These are phyloP conservation scores for Zaprionus lineosus DNA, from an alignment of 2,888 invertebrate genomes.

Conservation along the genomic window DNA sequence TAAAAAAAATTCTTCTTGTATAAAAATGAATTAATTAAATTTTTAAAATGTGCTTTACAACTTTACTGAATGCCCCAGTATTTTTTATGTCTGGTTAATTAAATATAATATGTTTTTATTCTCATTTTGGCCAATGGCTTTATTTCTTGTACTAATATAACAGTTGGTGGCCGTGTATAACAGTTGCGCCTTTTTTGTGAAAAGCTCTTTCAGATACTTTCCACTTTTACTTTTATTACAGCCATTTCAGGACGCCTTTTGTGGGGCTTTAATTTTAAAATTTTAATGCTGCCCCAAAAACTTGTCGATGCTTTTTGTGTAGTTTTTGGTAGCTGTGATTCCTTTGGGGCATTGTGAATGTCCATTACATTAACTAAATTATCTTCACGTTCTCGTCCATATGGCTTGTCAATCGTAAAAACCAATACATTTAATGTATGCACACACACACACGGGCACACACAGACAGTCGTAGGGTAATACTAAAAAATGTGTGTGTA, in stretches of 20 bases:
- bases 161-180: slow-evolving; percentile 8
- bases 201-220: too few species aligned
- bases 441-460: slow-evolving; percentile 21
- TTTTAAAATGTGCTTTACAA: too few species aligned
- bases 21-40: too few species aligned
- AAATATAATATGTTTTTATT: too few species aligned
- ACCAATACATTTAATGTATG: slow-evolving; percentile 66
- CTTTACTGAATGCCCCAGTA: too few species aligned
- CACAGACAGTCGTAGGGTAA: too few species aligned
- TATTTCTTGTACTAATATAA: background rate
- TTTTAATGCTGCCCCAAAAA: slow-evolving; percentile 13
- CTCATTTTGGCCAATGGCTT: too few species aligned
- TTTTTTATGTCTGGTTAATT: too few species aligned
- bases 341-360: slow-evolving; percentile 27
- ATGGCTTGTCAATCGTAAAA: slow-evolving; percentile 60
- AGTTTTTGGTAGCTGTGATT: slow-evolving; percentile 1
- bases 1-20: too few species aligned
- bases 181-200: slow-evolving; percentile 3
- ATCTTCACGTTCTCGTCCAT: slow-evolving; percentile 44
- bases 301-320: background rate
- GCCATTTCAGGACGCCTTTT: slow-evolving; percentile 1
- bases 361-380: slow-evolving; percentile 72
- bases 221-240: slow-evolving; percentile 1
- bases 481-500: slow-evolving; percentile 20
- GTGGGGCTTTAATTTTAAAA: slow-evolving; percentile 18